phyloP scores from a whole-genome alignment of 2,888 invertebrate species.

The Chrysolina haemoptera region DNA sequence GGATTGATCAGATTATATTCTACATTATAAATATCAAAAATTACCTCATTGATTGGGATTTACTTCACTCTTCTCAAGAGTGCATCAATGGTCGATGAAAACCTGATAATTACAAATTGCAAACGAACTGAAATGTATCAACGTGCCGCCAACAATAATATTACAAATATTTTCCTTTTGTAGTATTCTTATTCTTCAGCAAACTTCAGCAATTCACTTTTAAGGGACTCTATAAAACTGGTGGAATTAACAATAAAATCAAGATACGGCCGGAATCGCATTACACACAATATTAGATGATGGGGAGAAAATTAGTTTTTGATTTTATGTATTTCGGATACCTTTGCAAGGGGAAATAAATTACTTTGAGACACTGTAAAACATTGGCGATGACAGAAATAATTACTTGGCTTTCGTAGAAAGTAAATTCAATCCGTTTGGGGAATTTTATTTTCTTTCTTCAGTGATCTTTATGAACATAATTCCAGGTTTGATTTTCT shows the following conservation, averaged over 20 bases:
- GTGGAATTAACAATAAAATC: not conserved
- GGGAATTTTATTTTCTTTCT: not conserved
- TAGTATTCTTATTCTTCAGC: too few species aligned
- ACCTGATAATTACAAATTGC: not conserved
- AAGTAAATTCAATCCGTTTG: not conserved
- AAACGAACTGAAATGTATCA: not conserved
- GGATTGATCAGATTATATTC: too few species aligned
- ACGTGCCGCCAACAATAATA: not conserved
- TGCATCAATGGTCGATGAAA: too few species aligned
- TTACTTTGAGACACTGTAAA: not conserved
- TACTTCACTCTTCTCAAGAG: too few species aligned
- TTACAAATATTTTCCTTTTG: too few species aligned
- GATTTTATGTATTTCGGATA: not conserved
- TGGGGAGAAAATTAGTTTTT: not conserved
- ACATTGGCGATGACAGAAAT: not conserved
- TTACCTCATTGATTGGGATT: too few species aligned
- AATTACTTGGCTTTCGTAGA: not conserved
- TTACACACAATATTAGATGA: slow-evolving; percentile 1
- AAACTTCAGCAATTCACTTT: not conserved
- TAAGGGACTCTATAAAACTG: not conserved
- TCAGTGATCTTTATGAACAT: not conserved
- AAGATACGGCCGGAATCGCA: not conserved
- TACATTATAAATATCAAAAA: too few species aligned
- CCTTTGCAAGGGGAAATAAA: not conserved
- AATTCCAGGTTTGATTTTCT: not conserved